Percentiles rank a stretch among this genome's conserved stretches.
Evolutionary conservation across 2,797 vertebrate species (phyloP).

Genomic region (Anomalospiza imberbis): DNA sequence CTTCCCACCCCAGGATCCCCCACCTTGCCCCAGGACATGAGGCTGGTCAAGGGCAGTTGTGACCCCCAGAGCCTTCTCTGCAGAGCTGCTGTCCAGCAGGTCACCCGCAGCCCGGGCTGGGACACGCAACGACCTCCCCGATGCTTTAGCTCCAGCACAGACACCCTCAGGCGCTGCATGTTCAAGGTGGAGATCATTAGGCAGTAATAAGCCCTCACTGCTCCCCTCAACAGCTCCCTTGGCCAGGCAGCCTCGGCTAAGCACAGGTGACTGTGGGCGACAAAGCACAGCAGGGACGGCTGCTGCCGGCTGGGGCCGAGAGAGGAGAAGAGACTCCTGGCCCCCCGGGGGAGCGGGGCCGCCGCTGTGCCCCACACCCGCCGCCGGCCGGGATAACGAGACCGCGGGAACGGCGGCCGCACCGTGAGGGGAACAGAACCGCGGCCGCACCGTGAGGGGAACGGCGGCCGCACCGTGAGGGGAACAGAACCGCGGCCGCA

Average conservation of each 20-base stretch:
- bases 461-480: rapidly evolving
- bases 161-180: not conserved
- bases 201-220: not conserved
- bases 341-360: rapidly evolving
- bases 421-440: rapidly evolving
- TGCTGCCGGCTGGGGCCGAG: not conserved
- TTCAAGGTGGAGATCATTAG: not conserved
- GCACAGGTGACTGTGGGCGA: rapidly evolving
- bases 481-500: too few species aligned
- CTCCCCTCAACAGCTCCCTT: not conserved
- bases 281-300: rapidly evolving
- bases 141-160: not conserved
- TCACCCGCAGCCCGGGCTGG: not conserved
- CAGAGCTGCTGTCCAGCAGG: not conserved
- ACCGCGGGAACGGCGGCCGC: rapidly evolving
- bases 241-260: not conserved
- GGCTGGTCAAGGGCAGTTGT: not conserved
- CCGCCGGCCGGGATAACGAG: rapidly evolving
- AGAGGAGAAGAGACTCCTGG: rapidly evolving
- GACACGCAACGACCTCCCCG: not conserved
- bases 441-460: rapidly evolving
- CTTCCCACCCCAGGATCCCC: not conserved
- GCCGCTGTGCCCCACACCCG: rapidly evolving
- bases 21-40: not conserved
- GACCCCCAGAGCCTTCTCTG: not conserved